These are phyloP conservation scores for Eristalis tenax DNA, from an alignment of 2,888 invertebrate genomes.

Conservation along the genomic window DNA sequence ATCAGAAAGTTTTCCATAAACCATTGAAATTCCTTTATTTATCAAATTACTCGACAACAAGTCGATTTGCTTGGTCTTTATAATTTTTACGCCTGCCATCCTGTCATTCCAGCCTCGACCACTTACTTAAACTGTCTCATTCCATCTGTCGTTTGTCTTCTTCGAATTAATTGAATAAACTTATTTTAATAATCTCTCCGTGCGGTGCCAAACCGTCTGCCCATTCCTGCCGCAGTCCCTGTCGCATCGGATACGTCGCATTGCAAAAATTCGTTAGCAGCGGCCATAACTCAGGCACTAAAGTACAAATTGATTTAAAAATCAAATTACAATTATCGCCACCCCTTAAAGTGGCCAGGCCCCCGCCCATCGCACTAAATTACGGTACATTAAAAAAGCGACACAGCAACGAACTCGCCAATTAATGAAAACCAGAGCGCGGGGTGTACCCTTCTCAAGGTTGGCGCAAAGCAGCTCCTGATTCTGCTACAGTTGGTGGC, in stretches of 20 bases:
- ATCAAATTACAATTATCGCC: slow-evolving; percentile 70
- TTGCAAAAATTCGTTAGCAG: slow-evolving; percentile 50
- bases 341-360: slow-evolving; percentile 22
- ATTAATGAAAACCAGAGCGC: slow-evolving; percentile 57
- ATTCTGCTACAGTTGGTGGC: too few species aligned
- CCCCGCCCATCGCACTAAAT: slow-evolving; percentile 37
- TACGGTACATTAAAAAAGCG: slow-evolving; percentile 39
- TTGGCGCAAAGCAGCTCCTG: too few species aligned
- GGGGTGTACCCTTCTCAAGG: neutral
- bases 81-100: too few species aligned
- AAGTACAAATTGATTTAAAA: slow-evolving; percentile 70
- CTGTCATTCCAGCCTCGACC: too few species aligned
- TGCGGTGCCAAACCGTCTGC: neutral
- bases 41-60: too few species aligned
- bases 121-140: too few species aligned
- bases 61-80: too few species aligned
- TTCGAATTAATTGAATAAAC: too few species aligned
- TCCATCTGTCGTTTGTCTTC: too few species aligned
- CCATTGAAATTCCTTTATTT: too few species aligned
- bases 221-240: neutral
- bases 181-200: too few species aligned
- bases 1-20: too few species aligned
- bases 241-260: slow-evolving; percentile 35
- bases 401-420: slow-evolving; percentile 43
- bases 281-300: slow-evolving; percentile 65